phyloP scores from a whole-genome alignment of 2,797 vertebrate genomes.

The Cyprinella venusta region DNA sequence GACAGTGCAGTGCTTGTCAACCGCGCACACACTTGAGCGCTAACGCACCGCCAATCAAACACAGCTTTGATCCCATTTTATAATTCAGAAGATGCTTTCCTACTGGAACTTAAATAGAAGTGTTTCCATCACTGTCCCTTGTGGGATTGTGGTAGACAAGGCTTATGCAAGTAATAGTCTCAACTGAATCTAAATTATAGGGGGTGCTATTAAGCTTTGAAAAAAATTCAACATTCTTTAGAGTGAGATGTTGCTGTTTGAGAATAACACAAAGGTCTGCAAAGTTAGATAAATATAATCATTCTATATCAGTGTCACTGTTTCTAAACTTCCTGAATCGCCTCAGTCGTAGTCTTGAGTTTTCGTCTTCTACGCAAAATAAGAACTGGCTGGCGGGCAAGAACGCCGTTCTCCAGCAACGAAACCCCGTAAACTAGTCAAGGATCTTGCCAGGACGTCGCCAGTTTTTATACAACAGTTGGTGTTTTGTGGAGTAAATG shows the following conservation, averaged over 20 bases:
- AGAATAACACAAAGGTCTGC: neutral
- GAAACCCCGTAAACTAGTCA: too few species aligned
- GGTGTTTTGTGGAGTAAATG: too few species aligned
- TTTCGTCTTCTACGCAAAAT: neutral
- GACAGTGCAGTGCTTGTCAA: constrained; percentile 51
- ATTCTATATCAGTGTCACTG: neutral
- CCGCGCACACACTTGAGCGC: neutral
- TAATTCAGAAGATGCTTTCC: constrained; percentile 43
- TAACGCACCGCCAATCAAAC: constrained; percentile 59
- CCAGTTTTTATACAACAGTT: too few species aligned
- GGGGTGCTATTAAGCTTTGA: neutral
- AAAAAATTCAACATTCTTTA: neutral
- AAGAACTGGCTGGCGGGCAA: too few species aligned
- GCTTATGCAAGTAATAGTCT: constrained; percentile 5
- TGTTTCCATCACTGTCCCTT: constrained; percentile 11
- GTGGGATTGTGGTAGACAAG: neutral
- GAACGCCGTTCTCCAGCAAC: too few species aligned
- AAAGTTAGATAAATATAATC: neutral
- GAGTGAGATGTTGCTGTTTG: neutral
- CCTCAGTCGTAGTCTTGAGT: neutral
- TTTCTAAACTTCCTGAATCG: neutral
- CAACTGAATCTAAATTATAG: constrained; percentile 3
- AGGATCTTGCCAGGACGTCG: too few species aligned
- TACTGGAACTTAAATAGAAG: constrained; percentile 15
- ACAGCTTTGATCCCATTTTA: constrained; percentile 47